Evolutionary conservation across 2,113 vertebrate species (phyloP).

Genomic region (Chaetops frenatus): DNA sequence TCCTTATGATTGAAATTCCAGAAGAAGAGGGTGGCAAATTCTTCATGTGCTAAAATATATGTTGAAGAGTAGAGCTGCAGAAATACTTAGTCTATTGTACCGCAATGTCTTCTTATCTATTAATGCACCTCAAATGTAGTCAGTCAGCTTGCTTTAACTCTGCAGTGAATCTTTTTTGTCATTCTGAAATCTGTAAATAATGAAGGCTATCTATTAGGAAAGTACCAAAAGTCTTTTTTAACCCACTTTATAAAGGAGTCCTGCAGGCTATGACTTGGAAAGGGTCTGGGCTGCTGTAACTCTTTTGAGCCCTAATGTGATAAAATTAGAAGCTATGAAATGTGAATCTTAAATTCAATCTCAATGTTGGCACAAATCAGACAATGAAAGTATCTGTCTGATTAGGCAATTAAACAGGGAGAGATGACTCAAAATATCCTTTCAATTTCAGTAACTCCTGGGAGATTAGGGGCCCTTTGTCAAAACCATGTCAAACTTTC

Average conservation of each 20-base stretch:
- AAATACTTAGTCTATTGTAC: not conserved
- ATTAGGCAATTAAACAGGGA: conserved; percentile 31
- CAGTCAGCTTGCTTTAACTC: conserved; percentile 6
- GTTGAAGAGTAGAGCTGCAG: not conserved
- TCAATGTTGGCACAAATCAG: not conserved
- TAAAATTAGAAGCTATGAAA: conserved; percentile 8
- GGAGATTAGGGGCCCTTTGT: conserved; percentile 23
- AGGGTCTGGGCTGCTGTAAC: not conserved
- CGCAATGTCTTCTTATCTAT: not conserved
- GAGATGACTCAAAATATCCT: not conserved
- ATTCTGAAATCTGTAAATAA: conserved; percentile 40
- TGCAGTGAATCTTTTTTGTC: conserved; percentile 11
- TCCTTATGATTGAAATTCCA: not conserved
- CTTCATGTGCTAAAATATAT: not conserved
- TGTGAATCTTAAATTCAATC: not conserved
- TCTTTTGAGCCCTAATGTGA: not conserved
- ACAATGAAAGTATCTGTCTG: not conserved
- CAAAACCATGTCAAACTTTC: not conserved
- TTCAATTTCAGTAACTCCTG: conserved; percentile 9
- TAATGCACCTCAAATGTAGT: not conserved
- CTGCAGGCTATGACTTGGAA: not conserved
- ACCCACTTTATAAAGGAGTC: conserved; percentile 24
- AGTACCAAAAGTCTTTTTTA: conserved; percentile 31
- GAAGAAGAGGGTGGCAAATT: not conserved
- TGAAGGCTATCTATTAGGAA: conserved; percentile 17